A percentile compares a stretch with the other conserved stretches of the same genome.
phyloP scores from a whole-genome alignment of 2,888 invertebrate species.

The Pinctada fucata region DNA sequence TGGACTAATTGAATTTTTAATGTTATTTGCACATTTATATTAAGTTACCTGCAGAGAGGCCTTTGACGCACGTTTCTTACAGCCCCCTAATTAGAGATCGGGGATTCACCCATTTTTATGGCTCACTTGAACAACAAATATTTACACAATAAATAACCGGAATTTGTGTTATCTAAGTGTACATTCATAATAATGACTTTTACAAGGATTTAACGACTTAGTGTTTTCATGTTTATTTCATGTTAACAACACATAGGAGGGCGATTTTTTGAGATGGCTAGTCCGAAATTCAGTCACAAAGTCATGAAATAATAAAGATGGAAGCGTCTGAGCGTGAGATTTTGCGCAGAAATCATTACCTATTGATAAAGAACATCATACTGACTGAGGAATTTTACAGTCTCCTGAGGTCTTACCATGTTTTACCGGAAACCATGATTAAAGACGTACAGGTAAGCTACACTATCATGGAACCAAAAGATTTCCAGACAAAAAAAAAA shows the following conservation, averaged over 20 bases:
- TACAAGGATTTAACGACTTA: background rate
- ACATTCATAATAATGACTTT: background rate
- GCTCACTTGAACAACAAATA: background rate
- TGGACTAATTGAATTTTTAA: too few relatives aligned
- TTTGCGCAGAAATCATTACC: slow-evolving; percentile 50
- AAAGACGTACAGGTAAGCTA: slow-evolving; percentile 56
- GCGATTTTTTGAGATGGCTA: too few relatives aligned
- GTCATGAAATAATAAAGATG: slow-evolving; percentile 38
- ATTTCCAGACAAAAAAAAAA: too few relatives aligned
- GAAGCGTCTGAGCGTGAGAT: slow-evolving; percentile 53
- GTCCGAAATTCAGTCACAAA: too few relatives aligned
- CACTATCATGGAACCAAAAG: background rate
- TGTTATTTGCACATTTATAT: too few relatives aligned
- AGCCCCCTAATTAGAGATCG: too few relatives aligned
- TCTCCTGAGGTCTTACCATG: slow-evolving; percentile 50
- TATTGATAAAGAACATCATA: slow-evolving; percentile 57
- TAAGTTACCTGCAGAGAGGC: too few relatives aligned
- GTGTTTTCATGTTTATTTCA: too few relatives aligned
- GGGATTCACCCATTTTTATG: background rate
- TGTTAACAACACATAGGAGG: too few relatives aligned
- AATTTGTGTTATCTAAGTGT: background rate
- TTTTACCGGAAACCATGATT: slow-evolving; percentile 63
- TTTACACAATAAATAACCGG: background rate
- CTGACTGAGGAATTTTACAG: slow-evolving; percentile 59
- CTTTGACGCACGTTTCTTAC: too few relatives aligned